These are phyloP conservation scores for Gonioctena quinquepunctata DNA, from an alignment of 1,140 invertebrate species.

Conservation along the genomic window DNA sequence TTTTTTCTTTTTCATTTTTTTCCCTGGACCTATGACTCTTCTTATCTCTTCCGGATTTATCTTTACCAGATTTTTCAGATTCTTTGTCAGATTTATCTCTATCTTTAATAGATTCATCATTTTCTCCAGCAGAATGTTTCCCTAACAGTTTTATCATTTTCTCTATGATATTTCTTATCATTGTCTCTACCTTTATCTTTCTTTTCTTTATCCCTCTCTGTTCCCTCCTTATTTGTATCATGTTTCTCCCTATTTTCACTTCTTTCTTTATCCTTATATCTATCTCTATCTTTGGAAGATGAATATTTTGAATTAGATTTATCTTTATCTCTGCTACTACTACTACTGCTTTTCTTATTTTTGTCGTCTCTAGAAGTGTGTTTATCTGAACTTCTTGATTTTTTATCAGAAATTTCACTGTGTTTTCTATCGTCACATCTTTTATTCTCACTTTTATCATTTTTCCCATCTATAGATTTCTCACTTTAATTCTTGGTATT, in stretches of 20 bases:
- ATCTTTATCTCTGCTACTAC: conserved; percentile 33
- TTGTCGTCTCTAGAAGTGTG: conserved; percentile 21
- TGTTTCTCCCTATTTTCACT: too few species aligned
- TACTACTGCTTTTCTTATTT: conserved; percentile 23
- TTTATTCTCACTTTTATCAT: conserved; percentile 56
- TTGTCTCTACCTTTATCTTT: conserved; percentile 29
- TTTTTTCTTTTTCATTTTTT: conserved; percentile 26
- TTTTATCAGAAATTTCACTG: too few species aligned
- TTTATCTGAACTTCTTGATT: conserved; percentile 44
- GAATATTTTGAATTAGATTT: conserved; percentile 24
- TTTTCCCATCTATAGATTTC: conserved; percentile 48
- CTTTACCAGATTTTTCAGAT: conserved; percentile 22
- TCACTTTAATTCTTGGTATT: too few species aligned
- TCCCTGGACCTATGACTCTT: conserved; percentile 26
- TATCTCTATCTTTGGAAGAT: conserved; percentile 41
- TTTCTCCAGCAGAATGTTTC: too few species aligned
- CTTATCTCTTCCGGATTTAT: conserved; percentile 1
- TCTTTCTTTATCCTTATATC: conserved; percentile 40
- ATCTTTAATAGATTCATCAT: too few species aligned
- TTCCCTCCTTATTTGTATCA: too few species aligned
- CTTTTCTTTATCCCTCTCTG: conserved; percentile 19
- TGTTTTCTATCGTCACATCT: conserved; percentile 48
- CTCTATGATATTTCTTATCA: too few species aligned
- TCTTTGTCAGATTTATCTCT: conserved; percentile 12
- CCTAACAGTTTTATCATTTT: not conserved